A percentile compares a stretch with the other conserved stretches of the same genome.
Evolutionary conservation across 2,888 invertebrate species (phyloP).

Genomic region (Amiota mariae): DNA sequence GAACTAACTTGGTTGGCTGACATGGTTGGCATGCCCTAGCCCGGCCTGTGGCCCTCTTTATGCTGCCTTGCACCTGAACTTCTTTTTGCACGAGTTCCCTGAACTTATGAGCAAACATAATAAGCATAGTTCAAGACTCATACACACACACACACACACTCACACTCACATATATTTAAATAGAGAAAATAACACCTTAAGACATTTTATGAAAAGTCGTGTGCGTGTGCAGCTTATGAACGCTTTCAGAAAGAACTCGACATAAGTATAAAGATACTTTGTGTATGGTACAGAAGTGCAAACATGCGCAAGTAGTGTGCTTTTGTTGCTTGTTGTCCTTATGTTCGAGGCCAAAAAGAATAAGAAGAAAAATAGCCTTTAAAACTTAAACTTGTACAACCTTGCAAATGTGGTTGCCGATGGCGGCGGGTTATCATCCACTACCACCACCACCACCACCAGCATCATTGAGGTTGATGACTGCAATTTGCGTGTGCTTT

Average conservation of each 20-base stretch:
- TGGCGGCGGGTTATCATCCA: background rate
- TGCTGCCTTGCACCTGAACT: conserved; percentile 36
- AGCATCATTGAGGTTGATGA: conserved; percentile 20
- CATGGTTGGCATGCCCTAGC: background rate
- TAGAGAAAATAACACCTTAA: conserved; percentile 20
- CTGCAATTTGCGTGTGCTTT: conserved; percentile 27
- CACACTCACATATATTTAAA: no score
- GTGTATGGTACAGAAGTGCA: conserved; percentile 21
- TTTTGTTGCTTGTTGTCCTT: conserved; percentile 10
- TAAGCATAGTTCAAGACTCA: conserved; percentile 49
- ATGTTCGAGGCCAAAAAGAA: background rate
- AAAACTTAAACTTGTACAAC: conserved; percentile 23
- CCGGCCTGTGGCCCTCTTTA: background rate
- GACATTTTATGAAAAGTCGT: conserved; percentile 27
- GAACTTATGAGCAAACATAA: conserved; percentile 56
- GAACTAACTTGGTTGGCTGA: background rate
- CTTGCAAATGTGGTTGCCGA: conserved; percentile 9
- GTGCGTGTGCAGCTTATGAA: conserved; percentile 13
- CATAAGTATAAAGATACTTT: background rate
- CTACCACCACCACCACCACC: background rate
- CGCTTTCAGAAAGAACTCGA: background rate
- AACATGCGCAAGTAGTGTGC: conserved; percentile 24
- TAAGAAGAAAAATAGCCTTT: conserved; percentile 3
- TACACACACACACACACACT: background rate
- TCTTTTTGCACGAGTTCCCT: conserved; percentile 43